Evolutionary conservation across 2,797 vertebrate genomes (phyloP), one percentile per base, ranked within the genome.

Genomic region (Smutsia gigantea): DNA sequence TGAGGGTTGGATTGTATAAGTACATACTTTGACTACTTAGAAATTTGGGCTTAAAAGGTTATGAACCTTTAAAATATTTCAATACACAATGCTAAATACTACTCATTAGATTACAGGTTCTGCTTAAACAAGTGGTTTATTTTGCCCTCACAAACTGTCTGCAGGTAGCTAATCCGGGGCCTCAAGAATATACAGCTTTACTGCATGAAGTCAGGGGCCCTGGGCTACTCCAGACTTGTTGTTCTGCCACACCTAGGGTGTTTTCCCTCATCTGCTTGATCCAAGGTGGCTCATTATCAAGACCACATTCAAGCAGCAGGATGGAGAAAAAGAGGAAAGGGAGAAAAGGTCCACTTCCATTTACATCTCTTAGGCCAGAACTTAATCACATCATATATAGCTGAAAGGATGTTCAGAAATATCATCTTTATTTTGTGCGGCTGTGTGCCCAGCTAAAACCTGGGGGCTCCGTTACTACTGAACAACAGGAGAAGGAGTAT

Each of bases 1-100:
- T 9, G 34, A 94, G 25, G 29, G 0, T 86, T 53, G 17, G 39
- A 68, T 12, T 68, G 1, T 81, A 29, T 21, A 57, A 53, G 1
- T 25, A 4, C 12, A 49, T 82, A 51, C 37, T 82, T 90, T n/a
- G 15, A 87, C 89, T 77, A 37, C 71, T 81, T 90, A 42, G 27
- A 94, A 77, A 87, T 95, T 29, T 66, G 42, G 57, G 37, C 6
- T 37, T 25, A 66, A 81, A 90, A 66, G 27, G 6, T 75, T 71
- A 59, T 49, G 49, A 87, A 75, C 49, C 93, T 81, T 59, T 15
- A 81, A 69, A 71, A 42, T 21, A 79, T 85, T 88, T 94, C 94
- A 34, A 75, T 79, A 64, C 4, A 37, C 12, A 84, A 63, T 90
- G 59, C 59, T 57, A 75, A 79, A 79, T 75, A 64, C 5, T 71